Evolutionary conservation across 2,113 vertebrate genomes (phyloP), one percentile per base, ranked within the genome.

Genomic region (Ammospiza nelsoni): DNA sequence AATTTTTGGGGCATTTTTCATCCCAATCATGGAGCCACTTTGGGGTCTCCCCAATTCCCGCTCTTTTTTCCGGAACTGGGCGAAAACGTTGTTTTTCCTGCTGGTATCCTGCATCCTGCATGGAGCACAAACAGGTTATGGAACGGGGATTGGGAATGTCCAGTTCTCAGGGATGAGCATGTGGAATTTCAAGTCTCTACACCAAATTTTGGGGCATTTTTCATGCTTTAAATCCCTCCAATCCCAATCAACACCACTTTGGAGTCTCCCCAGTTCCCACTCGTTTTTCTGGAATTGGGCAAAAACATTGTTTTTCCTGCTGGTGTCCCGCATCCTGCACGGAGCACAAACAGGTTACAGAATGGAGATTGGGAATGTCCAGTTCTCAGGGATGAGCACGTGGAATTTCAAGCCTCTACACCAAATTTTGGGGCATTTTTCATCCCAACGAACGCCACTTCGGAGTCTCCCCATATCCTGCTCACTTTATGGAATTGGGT

Each of bases 231-330:
- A 37, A 37, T 37, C 37, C 37, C 37, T 37, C 37, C 37, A 37
- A 75, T 44, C 39, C 62, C 57, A 10, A 27, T 1, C 20, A 4
- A 4, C 0, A 11, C 15, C 37, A 41, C 24, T 3, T 1, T 3
- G 16, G 55, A 14, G 7, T 43, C 41, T 28, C 21, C 15, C 87
- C 14, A 31, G 4, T 3, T 10, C n/a, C 61, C 3, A 48, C 84
- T 99, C 98, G 5, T 39, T 39, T 39, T 63, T 43, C 39, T 0
- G 2, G 61, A 63, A 63, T 10, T 41, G 18, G 41, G 98, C 0
- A 13, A n/a, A n/a, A n/a, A 23, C 2, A 0, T 19, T 33, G 4
- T 57, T 57, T 97, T 99, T 99, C 76, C 98, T 98, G 96, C 98
- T 99, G 7, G 98, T 98, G 29, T 55, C 19, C 54, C 2, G 2